Conservation (phyloP, 2,888 invertebrate species). For the Steinernema hermaphroditum region DNA sequence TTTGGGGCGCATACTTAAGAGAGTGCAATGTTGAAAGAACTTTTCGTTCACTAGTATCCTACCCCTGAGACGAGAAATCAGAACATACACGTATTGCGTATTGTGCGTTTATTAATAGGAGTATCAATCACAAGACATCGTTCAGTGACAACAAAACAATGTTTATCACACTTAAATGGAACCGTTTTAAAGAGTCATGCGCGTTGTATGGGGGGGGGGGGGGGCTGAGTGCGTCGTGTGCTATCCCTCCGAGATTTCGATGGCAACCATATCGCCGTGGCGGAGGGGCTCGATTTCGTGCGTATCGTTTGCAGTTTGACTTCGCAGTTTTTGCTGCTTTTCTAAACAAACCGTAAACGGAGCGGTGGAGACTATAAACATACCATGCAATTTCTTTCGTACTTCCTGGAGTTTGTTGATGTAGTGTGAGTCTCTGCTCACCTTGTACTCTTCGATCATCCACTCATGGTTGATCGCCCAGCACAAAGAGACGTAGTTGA, state of each 20-base stretch:
- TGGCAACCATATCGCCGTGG: slow-evolving; percentile 48
- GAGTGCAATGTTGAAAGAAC: too few relatives aligned
- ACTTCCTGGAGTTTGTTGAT: slow-evolving; percentile 52
- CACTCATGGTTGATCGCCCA: slow-evolving; percentile 58
- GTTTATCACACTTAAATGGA: slow-evolving; percentile 18
- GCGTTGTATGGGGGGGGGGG: neutral
- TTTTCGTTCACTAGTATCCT: too few relatives aligned
- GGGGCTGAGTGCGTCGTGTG: too few relatives aligned
- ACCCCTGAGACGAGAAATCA: too few relatives aligned
- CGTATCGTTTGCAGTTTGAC: slow-evolving; percentile 15
- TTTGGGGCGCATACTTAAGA: too few relatives aligned
- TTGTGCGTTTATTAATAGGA: slow-evolving; percentile 6
- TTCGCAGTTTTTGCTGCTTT: slow-evolving; percentile 50
- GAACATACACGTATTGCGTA: too few relatives aligned
- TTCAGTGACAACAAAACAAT: slow-evolving; percentile 30
- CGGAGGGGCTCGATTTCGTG: slow-evolving; percentile 53
- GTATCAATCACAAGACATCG: neutral
- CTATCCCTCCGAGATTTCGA: slow-evolving; percentile 39
- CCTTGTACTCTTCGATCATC: slow-evolving; percentile 55
- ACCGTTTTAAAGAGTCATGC: slow-evolving; percentile 12
- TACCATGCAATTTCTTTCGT: slow-evolving; percentile 51
- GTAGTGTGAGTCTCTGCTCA: slow-evolving; percentile 51
- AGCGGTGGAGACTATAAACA: too few relatives aligned
- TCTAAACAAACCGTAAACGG: slow-evolving; percentile 49
- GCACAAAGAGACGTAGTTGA: slow-evolving; percentile 50